Percentiles rank a stretch among this genome's conserved stretches.
Evolutionary conservation across 2,888 invertebrate species (phyloP).

Genomic region (Cataglyphis livida): DNA sequence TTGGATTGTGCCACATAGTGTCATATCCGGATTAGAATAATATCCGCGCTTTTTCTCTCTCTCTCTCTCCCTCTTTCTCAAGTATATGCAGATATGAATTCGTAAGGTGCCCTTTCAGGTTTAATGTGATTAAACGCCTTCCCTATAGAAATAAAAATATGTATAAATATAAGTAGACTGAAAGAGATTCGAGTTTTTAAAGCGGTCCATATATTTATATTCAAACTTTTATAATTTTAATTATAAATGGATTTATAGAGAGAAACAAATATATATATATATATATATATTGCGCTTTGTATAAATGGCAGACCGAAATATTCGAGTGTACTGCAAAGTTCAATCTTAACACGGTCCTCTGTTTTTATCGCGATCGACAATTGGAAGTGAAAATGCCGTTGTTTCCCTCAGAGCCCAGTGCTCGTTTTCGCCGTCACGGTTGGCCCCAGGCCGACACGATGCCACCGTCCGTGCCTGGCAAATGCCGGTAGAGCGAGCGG

Average conservation of each 20-base stretch:
- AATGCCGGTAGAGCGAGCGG: constrained; percentile 63
- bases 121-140: not conserved
- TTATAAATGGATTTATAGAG: not conserved
- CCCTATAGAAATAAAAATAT: not conserved
- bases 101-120: no score
- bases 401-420: constrained; percentile 32
- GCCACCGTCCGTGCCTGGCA: constrained; percentile 31
- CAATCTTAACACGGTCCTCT: constrained; percentile 20
- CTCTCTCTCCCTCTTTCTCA: not conserved
- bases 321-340: not conserved
- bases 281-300: not conserved
- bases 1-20: not conserved
- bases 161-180: not conserved
- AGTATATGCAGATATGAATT: not conserved
- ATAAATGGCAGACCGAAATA: not conserved
- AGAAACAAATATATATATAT: not conserved
- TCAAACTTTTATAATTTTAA: constrained; percentile 2
- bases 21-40: constrained; percentile 12
- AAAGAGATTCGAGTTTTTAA: not conserved
- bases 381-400: constrained; percentile 35
- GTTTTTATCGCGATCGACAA: constrained; percentile 22
- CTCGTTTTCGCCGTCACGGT: constrained; percentile 27
- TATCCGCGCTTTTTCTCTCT: not conserved
- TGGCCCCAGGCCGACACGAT: constrained; percentile 20
- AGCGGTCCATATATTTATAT: not conserved